phyloP scores from a whole-genome alignment of 92 coral and sea anemone genomes.

The Desmophyllum pertusum region DNA sequence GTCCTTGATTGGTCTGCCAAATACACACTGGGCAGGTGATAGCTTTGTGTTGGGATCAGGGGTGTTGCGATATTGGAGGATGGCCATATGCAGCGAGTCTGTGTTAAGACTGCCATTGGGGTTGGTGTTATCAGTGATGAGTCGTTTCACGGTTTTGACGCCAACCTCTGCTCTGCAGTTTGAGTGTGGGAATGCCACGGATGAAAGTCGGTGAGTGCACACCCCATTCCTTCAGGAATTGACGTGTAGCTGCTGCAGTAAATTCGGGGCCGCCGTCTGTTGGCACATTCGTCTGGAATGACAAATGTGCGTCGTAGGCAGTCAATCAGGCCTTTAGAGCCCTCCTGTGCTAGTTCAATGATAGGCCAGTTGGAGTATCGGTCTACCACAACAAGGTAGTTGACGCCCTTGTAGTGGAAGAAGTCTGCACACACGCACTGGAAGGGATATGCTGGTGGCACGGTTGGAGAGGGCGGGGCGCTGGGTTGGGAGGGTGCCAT shows the following conservation, averaged over 20 bases:
- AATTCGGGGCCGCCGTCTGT: slow-evolving; percentile 65
- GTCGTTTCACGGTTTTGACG: slow-evolving; percentile 42
- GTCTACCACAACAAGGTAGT: slow-evolving; percentile 72
- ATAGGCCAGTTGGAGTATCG: slow-evolving; percentile 76
- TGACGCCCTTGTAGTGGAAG: slow-evolving; percentile 66
- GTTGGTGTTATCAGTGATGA: slow-evolving; percentile 52
- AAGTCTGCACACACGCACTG: slow-evolving; percentile 67
- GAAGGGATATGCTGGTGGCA: slow-evolving; percentile 62
- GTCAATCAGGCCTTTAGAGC: slow-evolving; percentile 62
- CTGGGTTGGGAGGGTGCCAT: slow-evolving; percentile 74
- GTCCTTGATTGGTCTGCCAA: slow-evolving; percentile 70
- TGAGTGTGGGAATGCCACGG: slow-evolving; percentile 65
- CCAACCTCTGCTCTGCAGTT: slow-evolving; percentile 52
- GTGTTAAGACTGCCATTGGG: slow-evolving; percentile 51
- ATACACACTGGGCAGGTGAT: slow-evolving; percentile 60
- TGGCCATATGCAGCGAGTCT: slow-evolving; percentile 37
- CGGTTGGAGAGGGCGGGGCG: slow-evolving; percentile 59
- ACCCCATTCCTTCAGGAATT: slow-evolving; percentile 71
- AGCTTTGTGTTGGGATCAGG: slow-evolving; percentile 54
- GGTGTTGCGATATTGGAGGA: slow-evolving; percentile 64
- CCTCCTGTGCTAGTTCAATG: slow-evolving; percentile 57
- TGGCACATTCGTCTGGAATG: slow-evolving; percentile 63
- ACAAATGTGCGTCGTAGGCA: slow-evolving; percentile 47
- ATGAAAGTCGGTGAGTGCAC: slow-evolving; percentile 56
- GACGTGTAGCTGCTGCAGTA: slow-evolving; percentile 44